These are phyloP conservation scores for Pristionchus japonicus DNA, from an alignment of 2,888 invertebrate species.

Conservation along the genomic window DNA sequence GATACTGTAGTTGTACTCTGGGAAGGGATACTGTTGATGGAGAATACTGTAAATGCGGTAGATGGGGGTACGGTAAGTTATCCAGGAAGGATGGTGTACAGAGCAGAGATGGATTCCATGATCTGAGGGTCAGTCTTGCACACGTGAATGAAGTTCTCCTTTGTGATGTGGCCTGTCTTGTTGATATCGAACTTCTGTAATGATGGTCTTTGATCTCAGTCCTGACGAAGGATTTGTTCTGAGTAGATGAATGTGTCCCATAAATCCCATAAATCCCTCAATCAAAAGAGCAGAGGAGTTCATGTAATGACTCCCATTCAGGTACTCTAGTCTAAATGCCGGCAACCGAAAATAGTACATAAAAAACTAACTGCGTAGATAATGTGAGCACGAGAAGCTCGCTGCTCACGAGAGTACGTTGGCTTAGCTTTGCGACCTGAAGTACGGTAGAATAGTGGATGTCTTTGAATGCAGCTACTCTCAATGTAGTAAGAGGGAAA, in stretches of 20 bases:
- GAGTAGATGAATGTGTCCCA: too few relatives aligned
- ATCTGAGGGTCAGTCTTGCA: conserved; percentile 66
- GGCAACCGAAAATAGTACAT: too few relatives aligned
- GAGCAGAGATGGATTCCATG: conserved; percentile 62
- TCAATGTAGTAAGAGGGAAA: not conserved
- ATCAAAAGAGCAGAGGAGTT: too few relatives aligned
- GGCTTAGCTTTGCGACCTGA: conserved; percentile 63
- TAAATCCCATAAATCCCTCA: too few relatives aligned
- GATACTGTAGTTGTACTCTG: not conserved
- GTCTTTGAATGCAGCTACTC: too few relatives aligned
- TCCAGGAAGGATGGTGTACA: conserved; percentile 65
- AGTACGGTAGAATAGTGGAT: too few relatives aligned
- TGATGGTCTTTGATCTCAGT: too few relatives aligned
- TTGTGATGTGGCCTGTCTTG: conserved; percentile 63
- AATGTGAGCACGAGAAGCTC: conserved; percentile 56
- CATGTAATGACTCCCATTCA: too few relatives aligned
- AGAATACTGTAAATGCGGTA: too few relatives aligned
- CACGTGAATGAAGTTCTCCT: conserved; percentile 65
- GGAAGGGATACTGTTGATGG: not conserved
- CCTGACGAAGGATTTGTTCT: too few relatives aligned
- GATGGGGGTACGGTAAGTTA: conserved; percentile 31
- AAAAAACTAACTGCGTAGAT: conserved; percentile 59
- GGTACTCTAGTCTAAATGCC: too few relatives aligned
- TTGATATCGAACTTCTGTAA: conserved; percentile 69
- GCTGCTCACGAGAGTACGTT: conserved; percentile 59